These are phyloP conservation scores for Pogonomyrmex barbatus DNA, from an alignment of 1,140 invertebrate genomes.

Conservation along the genomic window DNA sequence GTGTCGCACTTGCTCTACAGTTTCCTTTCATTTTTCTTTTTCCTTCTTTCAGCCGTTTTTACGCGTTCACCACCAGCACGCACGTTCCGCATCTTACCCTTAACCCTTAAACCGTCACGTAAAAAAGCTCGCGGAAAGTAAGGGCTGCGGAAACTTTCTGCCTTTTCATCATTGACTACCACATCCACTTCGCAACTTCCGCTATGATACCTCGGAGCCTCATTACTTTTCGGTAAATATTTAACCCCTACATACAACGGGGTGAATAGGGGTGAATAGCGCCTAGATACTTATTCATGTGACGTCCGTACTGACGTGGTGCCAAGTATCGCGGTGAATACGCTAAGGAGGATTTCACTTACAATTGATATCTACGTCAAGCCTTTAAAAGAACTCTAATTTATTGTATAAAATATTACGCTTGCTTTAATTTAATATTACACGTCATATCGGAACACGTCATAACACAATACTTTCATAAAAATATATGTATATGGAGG, in stretches of 20 bases:
- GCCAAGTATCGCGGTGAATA: constrained; percentile 19
- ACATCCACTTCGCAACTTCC: constrained; percentile 61
- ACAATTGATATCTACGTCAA: not conserved
- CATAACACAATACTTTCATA: not conserved
- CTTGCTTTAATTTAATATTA: not conserved
- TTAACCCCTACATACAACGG: constrained; percentile 63
- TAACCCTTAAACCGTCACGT: constrained; percentile 11
- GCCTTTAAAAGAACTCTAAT: not conserved
- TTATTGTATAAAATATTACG: not conserved
- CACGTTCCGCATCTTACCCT: not conserved
- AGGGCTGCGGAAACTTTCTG: constrained; percentile 57
- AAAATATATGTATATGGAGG: not conserved
- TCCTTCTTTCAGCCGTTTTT: constrained; percentile 9
- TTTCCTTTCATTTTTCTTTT: constrained; percentile 26
- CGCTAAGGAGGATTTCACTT: not conserved
- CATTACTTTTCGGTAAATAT: constrained; percentile 80
- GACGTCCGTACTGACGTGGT: not conserved
- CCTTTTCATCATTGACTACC: constrained; percentile 71
- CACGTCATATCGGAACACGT: not conserved
- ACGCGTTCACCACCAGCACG: not conserved
- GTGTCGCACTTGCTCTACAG: constrained; percentile 41
- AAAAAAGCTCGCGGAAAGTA: constrained; percentile 36
- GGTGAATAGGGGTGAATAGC: constrained; percentile 14
- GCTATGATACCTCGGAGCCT: constrained; percentile 75
- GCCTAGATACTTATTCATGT: constrained; percentile 10